phyloP scores from a whole-genome alignment of 2,888 invertebrate genomes.

The Dermolepida albohirtum region DNA sequence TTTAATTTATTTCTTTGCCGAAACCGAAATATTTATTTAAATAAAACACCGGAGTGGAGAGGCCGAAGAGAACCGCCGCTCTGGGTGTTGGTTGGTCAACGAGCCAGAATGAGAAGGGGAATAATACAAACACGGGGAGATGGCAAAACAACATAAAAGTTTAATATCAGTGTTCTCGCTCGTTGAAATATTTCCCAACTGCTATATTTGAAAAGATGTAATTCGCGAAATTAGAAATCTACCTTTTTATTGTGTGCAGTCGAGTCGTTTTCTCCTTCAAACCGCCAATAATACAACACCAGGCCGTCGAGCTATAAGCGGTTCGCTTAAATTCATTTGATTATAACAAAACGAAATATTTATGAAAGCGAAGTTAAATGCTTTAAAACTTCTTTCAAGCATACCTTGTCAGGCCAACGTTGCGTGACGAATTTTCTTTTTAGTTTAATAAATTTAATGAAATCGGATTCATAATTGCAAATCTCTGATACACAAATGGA shows the following conservation, averaged over 20 bases:
- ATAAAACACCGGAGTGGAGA: constrained; percentile 23
- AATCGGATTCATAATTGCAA: too few species aligned
- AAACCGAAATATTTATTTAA: constrained; percentile 40
- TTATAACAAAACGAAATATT: too few species aligned
- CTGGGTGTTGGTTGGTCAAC: constrained; percentile 13
- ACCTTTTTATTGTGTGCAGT: constrained; percentile 33
- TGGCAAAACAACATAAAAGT: constrained; percentile 39
- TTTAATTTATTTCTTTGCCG: constrained; percentile 40
- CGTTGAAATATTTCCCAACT: constrained; percentile 29
- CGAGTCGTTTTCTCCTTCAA: too few species aligned
- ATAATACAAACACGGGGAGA: constrained; percentile 7
- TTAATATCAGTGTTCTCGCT: constrained; percentile 37
- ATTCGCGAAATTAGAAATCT: constrained; percentile 42
- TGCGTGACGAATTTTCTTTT: too few species aligned
- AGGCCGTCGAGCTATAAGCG: too few species aligned
- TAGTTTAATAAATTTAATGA: too few species aligned
- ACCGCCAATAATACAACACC: too few species aligned
- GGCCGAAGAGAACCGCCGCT: neutral
- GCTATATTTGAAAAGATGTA: constrained; percentile 27
- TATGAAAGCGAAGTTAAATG: too few species aligned
- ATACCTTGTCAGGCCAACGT: too few species aligned
- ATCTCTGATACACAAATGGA: too few species aligned
- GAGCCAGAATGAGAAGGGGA: constrained; percentile 8
- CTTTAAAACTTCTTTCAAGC: too few species aligned
- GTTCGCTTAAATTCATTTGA: too few species aligned